phyloP scores from a whole-genome alignment of 2,113 vertebrate genomes.

The Siniperca knerii region DNA sequence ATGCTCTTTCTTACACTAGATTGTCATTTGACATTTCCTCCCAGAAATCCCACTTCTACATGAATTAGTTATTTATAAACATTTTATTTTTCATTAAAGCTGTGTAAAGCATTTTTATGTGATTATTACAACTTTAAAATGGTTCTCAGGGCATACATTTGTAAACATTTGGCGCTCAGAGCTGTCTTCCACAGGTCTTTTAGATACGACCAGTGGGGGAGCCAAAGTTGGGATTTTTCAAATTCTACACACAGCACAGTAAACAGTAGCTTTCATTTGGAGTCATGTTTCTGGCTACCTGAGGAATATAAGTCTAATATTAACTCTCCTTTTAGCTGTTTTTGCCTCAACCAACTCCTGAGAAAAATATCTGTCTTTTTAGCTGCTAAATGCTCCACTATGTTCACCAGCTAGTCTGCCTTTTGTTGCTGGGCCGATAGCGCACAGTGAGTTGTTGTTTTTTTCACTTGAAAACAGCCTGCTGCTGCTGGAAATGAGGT shows the following conservation, averaged over 20 bases:
- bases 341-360: not conserved
- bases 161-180: too few relatives aligned
- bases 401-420: not conserved
- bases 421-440: not conserved
- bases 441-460: too few relatives aligned
- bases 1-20: not conserved
- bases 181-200: too few relatives aligned
- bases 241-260: too few relatives aligned
- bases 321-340: not conserved
- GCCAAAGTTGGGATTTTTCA: too few relatives aligned
- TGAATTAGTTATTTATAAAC: not conserved
- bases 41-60: not conserved
- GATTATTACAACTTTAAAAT: not conserved
- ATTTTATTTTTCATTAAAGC: not conserved
- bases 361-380: not conserved
- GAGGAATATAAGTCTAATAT: not conserved
- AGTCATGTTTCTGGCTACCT: not conserved
- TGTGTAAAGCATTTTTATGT: not conserved
- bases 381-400: not conserved
- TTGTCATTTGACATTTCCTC: not conserved
- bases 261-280: not conserved
- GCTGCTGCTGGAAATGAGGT: not conserved
- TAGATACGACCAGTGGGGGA: too few relatives aligned
- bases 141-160: not conserved
- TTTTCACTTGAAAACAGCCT: not conserved